Base-by-base conservation (phyloP, 2,888 invertebrate species). In the Sinelater perroti region DNA sequence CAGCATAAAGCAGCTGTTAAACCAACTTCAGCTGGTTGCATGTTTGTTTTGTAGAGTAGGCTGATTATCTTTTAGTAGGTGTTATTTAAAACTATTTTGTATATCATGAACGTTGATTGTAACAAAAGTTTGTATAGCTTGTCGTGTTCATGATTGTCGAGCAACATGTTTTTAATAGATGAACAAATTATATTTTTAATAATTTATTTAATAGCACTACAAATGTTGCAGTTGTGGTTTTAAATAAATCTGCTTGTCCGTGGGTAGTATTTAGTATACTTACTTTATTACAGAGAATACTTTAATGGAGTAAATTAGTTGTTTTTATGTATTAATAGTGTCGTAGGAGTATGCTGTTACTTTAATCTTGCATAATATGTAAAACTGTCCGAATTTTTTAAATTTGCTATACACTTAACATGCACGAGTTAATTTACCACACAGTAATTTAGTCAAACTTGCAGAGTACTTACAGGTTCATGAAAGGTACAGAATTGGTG, bases 31-130 rank as follows among this genome's bases (percentile, higher is more conserved):
- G 40, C 40, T 13, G 21, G 14, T 17, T 14, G n/a, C 42, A 13
- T 18, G 18, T 45, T 14, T 17, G 8, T 8, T 28, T 28, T 2
- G 28, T 13, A n/a, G 6, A 36, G 36, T 17, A 36, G n/a, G n/a
- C n/a, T n/a, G n/a, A n/a, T 38, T 38, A 38, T 10, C 20, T 36
- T n/a, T 20, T 20, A 8, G 8, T 24, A 40, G 16, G n/a, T n/a
- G n/a, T 40, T 40, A 24, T 40, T 40, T 20, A 7, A 38, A 38
- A 20, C 38, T 11, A 21, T 38, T 10, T 38, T 40, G 40, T 40
- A 20, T 20, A 10, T 26, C 24, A 40, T 24, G 40, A 40, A 24
- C 40, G 24, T 40, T 40, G 16, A 40, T 2, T 10, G 21, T 10
- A 20, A 17, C 6, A n/a, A 20, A 21, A 21, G 2, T 21, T 7